Base-by-base conservation (phyloP, 2,888 invertebrate species). In the Galerucella calmariensis region DNA sequence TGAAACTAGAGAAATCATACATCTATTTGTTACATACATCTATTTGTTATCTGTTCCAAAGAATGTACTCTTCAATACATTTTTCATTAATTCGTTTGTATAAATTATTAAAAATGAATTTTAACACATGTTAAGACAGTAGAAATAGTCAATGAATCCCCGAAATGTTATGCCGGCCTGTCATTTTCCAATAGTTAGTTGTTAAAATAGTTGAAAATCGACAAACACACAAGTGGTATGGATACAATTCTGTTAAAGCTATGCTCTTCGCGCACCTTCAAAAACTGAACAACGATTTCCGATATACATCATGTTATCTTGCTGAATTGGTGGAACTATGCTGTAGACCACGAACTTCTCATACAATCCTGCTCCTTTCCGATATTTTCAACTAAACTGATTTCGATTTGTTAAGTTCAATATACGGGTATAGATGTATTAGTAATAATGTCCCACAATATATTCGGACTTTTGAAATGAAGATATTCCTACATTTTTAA, bases 301-400 rank as follows among this genome's bases (percentile, higher is more conserved):
- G 81, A 84, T 83, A 83, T 51, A 66, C 73, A 69, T 67, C 72
- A 67, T 72, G 67, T 61, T 72, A 46, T 67, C 72, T 72, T 72
- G 71, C 73, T 75, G 71, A 62, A 27, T 63, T 61, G 74, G 78
- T 78, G 74, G 76, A 56, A 56, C 79, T 79, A 79, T 80, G 81
- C 79, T 75, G 73, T 24, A 62, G 70, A 77, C 82, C 81, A 72
- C 69, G 75, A 16, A 65, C 62, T 62, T 58, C 63, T 81, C 74
- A 79, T 84, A 81, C 74, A 65, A 69, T 79, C 84, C 84, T 83
- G 82, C 79, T 82, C 80, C 80, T 84, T 84, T 84, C 83, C 84
- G 79, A 84, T 84, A 84, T 67, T 56, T 67, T 67, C 58, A 67
- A 67, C 67, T 51, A 27, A 46, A 53, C 53, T 41, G 35, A 35